Evolutionary conservation across 2,797 vertebrate genomes (phyloP), one percentile per base, ranked within the genome.

Genomic region (Lemur catta): DNA sequence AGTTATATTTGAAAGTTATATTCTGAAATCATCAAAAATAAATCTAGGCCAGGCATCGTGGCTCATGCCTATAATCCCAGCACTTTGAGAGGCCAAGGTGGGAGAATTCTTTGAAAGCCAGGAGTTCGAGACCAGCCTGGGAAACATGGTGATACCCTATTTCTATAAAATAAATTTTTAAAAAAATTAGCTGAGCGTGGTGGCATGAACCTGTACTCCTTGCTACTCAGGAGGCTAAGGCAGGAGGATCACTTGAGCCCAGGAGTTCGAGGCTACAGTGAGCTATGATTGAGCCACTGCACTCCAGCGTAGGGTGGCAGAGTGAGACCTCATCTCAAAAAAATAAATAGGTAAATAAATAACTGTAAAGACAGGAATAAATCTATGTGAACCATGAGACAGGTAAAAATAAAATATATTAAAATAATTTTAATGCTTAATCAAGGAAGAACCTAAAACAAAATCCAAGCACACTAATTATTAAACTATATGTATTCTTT

Each of bases 1-100:
- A 89, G 41, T 76, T 38, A 52, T 84, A 75, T 72, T 93, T 80
- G 24, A 78, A 93, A 94, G 50, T 69, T 46, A 48, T 84, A 76
- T 76, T 93, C 59, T 17, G 76, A 93, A 94, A 50, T 33, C 55
- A 85, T 71, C 30, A 65, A 86, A 89, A 72, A 91, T 28, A 85
- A 93, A 55, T 89, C 48, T 94, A 35, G 17, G 17, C 63, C 17
- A 67, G 4, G 63, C 63, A n/a, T 67, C 7, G 33, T 35, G 33
- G 63, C 33, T 67, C 63, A n/a, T 1, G 0, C 33, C 63, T 35
- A n/a, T 20, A 67, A 35, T 65, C 33, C 63, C 63, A 67, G 33
- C 33, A 67, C 63, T 67, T 20, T 67, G 33, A 33, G 17, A 67
- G n/a, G 63, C 63, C 33, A 9, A 9, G 17, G 3, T 67, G 33